Conservation (phyloP, 1,140 invertebrate species). For the Holcopasites calliopsidis region DNA sequence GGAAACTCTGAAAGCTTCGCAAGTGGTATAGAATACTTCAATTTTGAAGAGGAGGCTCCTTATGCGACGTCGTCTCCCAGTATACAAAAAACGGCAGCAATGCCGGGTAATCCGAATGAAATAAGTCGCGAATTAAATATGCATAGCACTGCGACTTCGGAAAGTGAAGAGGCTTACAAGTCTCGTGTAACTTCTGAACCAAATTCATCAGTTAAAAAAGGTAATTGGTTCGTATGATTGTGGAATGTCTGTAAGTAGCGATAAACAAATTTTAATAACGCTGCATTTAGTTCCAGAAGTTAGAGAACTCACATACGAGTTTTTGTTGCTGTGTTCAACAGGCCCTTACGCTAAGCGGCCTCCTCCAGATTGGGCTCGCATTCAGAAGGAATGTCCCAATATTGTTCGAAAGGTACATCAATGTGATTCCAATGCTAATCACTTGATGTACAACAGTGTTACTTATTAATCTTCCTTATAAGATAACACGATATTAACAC, state of each 20-base stretch:
- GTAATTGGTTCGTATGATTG: slow-evolving; percentile 27
- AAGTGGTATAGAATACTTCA: slow-evolving; percentile 78
- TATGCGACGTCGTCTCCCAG: slow-evolving; percentile 54
- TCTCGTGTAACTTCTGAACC: slow-evolving; percentile 43
- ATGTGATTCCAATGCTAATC: slow-evolving; percentile 62
- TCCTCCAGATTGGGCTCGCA: slow-evolving; percentile 80
- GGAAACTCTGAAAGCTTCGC: slow-evolving; percentile 80
- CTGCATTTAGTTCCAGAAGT: slow-evolving; percentile 62
- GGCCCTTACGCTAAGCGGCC: slow-evolving; percentile 80
- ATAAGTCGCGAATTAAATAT: slow-evolving; percentile 67
- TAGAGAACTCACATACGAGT: slow-evolving; percentile 80
- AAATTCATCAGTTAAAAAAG: slow-evolving; percentile 47
- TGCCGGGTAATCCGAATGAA: slow-evolving; percentile 48
- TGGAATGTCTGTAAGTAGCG: neutral
- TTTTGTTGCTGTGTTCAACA: slow-evolving; percentile 79
- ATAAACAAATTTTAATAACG: neutral
- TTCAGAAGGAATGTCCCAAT: slow-evolving; percentile 79
- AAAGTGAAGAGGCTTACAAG: slow-evolving; percentile 74
- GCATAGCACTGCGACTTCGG: slow-evolving; percentile 69
- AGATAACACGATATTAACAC: slow-evolving; percentile 41
- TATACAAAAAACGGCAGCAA: slow-evolving; percentile 64
- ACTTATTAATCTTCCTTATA: slow-evolving; percentile 51
- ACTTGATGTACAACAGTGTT: slow-evolving; percentile 54
- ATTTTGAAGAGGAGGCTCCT: slow-evolving; percentile 77
- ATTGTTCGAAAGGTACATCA: slow-evolving; percentile 80